Evolutionary conservation across 2,888 invertebrate genomes (phyloP).

Genomic region (Meta bourneti): DNA sequence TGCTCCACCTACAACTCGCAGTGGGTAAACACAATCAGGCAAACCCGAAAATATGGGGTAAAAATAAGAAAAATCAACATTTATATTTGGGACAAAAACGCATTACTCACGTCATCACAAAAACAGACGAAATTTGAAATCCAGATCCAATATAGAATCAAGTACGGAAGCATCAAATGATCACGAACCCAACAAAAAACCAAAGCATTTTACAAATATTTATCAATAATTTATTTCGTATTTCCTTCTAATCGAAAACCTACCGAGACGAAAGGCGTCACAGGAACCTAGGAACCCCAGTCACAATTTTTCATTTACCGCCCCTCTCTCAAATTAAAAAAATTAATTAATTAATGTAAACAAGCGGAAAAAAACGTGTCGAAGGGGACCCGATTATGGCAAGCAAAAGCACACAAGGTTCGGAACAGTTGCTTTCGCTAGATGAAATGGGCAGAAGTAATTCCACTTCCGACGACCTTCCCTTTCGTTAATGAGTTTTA

Average conservation of each 20-base stretch:
- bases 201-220: background rate
- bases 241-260: background rate
- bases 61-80: too few relatives aligned
- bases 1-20: too few relatives aligned
- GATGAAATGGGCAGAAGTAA: slow-evolving; percentile 60
- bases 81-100: too few relatives aligned
- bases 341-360: background rate
- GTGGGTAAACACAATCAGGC: too few relatives aligned
- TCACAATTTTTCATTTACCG: background rate
- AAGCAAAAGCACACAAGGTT: background rate
- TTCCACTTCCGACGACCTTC: slow-evolving; percentile 14
- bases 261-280: background rate
- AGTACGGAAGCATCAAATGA: too few relatives aligned
- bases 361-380: background rate
- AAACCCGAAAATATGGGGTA: too few relatives aligned
- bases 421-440: slow-evolving; percentile 28
- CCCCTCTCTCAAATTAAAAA: background rate
- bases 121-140: too few relatives aligned
- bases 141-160: too few relatives aligned
- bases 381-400: background rate
- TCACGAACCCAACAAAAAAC: background rate
- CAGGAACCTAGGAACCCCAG: background rate
- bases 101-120: too few relatives aligned
- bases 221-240: background rate
- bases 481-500: slow-evolving; percentile 71